Conservation (phyloP, 2,113 vertebrate species). For the Spea bombifrons region DNA sequence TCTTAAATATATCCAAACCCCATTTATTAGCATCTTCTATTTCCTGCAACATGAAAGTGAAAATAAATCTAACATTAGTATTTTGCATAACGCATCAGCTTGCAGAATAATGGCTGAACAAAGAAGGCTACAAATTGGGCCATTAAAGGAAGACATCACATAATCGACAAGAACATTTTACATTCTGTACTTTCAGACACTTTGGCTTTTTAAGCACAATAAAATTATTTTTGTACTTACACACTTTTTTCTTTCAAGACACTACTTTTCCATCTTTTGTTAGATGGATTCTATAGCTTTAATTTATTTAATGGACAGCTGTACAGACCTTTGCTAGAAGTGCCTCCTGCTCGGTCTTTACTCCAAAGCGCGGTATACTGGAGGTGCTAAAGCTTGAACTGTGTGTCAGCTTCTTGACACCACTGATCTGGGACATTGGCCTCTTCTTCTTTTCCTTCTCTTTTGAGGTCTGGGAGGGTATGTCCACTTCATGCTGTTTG, state of each 20-base stretch:
- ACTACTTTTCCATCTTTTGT: no score
- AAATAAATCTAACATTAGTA: not conserved
- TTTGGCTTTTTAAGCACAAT: no score
- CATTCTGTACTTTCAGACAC: no score
- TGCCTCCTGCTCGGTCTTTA: constrained; percentile 75
- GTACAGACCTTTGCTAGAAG: constrained; percentile 75
- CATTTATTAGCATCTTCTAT: constrained; percentile 82
- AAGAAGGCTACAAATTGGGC: no score
- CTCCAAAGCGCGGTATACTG: constrained; percentile 81
- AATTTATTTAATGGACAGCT: no score
- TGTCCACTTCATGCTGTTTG: constrained; percentile 88
- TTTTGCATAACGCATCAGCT: no score
- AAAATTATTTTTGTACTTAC: no score
- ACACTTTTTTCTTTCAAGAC: no score
- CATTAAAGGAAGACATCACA: no score
- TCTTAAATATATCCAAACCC: constrained; percentile 86
- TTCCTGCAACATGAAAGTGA: constrained; percentile 65
- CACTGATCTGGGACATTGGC: constrained; percentile 85
- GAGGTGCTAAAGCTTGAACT: constrained; percentile 65
- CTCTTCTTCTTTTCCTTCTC: constrained; percentile 76
- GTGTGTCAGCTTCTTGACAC: constrained; percentile 72
- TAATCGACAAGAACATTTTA: no score
- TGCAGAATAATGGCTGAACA: no score
- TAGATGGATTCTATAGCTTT: no score
- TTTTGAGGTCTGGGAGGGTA: constrained; percentile 67